These are phyloP conservation scores for Xerus rutilus DNA, from an alignment of 2,797 vertebrate genomes.

Conservation along the genomic window DNA sequence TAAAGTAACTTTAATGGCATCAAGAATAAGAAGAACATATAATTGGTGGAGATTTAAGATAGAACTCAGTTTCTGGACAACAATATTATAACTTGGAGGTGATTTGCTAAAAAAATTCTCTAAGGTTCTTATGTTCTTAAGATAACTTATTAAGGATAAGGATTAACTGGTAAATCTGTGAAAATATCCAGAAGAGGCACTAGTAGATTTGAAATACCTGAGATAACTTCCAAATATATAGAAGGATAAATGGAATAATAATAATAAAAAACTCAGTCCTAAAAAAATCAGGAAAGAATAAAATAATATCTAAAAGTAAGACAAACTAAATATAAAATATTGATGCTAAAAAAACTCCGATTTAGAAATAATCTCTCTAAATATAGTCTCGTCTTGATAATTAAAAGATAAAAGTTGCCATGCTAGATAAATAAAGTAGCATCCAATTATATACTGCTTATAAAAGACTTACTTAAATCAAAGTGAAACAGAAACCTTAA, in stretches of 20 bases:
- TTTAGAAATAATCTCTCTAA: not conserved
- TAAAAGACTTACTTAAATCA: conserved; percentile 52
- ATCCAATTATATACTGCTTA: conserved; percentile 21
- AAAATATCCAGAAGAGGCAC: not conserved
- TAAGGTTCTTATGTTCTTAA: not conserved
- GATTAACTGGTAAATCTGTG: not conserved
- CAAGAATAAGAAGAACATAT: not conserved
- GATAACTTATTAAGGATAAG: not conserved
- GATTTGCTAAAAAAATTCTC: not conserved
- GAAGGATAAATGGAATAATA: not conserved
- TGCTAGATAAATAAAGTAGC: not conserved
- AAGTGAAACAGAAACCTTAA: conserved; percentile 39
- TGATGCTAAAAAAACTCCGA: not conserved
- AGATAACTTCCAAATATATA: not conserved
- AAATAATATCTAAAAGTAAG: not conserved
- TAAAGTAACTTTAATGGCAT: not conserved
- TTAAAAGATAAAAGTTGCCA: conserved; percentile 46
- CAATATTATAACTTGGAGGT: not conserved
- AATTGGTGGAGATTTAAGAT: not conserved
- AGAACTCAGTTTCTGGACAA: not conserved
- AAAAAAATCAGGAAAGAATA: not conserved
- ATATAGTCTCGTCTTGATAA: not conserved
- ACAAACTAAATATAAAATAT: not conserved
- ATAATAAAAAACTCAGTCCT: not conserved
- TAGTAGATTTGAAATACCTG: not conserved